phyloP scores from a whole-genome alignment of 1,140 invertebrate species.

The Diorhabda elongata region DNA sequence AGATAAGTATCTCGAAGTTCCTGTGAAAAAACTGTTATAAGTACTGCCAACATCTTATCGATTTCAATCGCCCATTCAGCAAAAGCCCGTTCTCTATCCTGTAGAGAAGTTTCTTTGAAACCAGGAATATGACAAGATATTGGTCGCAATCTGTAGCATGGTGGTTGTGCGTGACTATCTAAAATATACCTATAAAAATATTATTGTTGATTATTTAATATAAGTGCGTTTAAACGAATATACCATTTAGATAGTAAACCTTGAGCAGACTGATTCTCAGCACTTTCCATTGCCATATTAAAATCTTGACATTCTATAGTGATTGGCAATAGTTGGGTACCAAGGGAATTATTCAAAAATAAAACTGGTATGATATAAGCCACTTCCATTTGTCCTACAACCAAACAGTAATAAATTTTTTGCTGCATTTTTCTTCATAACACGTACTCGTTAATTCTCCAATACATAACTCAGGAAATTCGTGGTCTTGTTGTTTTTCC shows the following conservation, averaged over 20 bases:
- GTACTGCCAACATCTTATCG: constrained; percentile 60
- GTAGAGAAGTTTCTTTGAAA: constrained; percentile 48
- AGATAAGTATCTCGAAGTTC: constrained; percentile 74
- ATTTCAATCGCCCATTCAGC: constrained; percentile 58
- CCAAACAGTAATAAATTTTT: constrained; percentile 3
- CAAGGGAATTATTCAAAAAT: constrained; percentile 70
- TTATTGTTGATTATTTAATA: not conserved
- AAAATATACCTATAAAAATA: constrained; percentile 43
- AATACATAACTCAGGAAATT: constrained; percentile 70
- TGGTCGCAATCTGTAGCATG: constrained; percentile 69
- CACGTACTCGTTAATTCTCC: constrained; percentile 63
- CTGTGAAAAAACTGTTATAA: constrained; percentile 65
- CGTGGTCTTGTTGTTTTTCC: constrained; percentile 63
- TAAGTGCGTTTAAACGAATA: not conserved
- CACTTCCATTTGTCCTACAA: constrained; percentile 62
- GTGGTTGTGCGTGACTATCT: constrained; percentile 58
- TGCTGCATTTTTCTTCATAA: not conserved
- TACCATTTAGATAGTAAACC: constrained; percentile 64
- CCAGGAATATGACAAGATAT: constrained; percentile 55
- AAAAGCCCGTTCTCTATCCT: constrained; percentile 49
- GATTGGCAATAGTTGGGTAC: constrained; percentile 69
- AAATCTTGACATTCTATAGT: constrained; percentile 74
- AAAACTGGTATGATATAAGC: constrained; percentile 70
- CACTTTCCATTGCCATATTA: constrained; percentile 63
- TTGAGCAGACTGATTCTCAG: constrained; percentile 53